Evolutionary conservation across 2,797 vertebrate genomes (phyloP).

Genomic region (Podargus strigoides): DNA sequence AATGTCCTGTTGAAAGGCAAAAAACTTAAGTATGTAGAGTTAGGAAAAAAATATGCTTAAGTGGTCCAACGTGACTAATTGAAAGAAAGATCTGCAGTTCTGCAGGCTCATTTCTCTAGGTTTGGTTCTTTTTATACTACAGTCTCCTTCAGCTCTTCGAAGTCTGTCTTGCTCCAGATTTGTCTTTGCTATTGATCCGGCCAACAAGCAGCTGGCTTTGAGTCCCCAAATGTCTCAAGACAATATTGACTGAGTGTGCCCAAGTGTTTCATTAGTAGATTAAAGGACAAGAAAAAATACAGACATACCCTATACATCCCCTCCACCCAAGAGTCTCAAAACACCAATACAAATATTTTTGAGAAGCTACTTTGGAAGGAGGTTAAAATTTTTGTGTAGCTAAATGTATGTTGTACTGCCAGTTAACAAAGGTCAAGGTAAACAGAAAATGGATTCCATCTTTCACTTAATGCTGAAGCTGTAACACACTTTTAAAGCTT

Average conservation of each 20-base stretch:
- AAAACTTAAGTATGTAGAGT: background rate
- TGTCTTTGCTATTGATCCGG: constrained; percentile 38
- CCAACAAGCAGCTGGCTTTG: constrained; percentile 15
- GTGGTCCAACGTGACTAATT: background rate
- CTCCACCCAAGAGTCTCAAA: background rate
- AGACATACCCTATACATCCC: background rate
- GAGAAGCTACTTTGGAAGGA: background rate
- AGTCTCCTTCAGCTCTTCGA: background rate
- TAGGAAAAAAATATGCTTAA: constrained; percentile 1
- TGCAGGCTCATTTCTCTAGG: background rate
- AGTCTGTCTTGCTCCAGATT: constrained; percentile 10
- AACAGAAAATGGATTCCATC: background rate
- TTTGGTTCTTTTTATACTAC: background rate
- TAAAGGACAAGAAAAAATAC: background rate
- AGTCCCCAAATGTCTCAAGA: constrained; percentile 16
- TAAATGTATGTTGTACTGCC: background rate
- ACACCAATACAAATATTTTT: background rate
- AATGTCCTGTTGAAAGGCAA: constrained; percentile 19
- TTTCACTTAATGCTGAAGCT: background rate
- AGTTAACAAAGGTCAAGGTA: background rate
- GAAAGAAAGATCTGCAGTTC: background rate
- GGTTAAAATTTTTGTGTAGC: background rate
- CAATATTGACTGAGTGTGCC: background rate
- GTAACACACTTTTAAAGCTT: background rate
- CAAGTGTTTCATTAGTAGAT: constrained; percentile 22